These are phyloP conservation scores for Galeopsomyia nigrocyanea DNA, from an alignment of 2,888 invertebrate genomes.

Conservation along the genomic window DNA sequence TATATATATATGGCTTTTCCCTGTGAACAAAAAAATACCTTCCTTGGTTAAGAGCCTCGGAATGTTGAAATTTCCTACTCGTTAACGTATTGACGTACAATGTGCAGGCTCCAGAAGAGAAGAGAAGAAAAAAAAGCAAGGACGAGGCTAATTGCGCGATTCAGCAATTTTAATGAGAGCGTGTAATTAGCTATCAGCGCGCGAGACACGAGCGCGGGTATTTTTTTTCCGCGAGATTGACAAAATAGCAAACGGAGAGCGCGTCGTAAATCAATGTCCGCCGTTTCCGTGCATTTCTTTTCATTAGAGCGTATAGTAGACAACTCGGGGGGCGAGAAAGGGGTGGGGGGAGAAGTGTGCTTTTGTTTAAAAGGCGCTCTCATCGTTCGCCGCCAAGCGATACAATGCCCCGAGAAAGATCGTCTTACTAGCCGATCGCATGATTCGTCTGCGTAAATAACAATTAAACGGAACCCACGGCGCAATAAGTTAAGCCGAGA, in stretches of 20 bases:
- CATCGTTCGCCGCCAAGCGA: not conserved
- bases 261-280: slow-evolving; percentile 38
- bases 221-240: not conserved
- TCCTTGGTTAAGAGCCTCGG: too few species aligned
- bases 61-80: too few species aligned
- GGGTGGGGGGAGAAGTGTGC: too few species aligned
- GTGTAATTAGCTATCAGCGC: not conserved
- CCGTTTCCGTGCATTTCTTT: slow-evolving; percentile 49
- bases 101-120: too few species aligned
- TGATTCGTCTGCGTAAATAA: slow-evolving; percentile 62
- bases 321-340: not conserved
- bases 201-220: not conserved
- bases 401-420: too few species aligned
- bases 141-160: slow-evolving; percentile 14
- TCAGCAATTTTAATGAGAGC: slow-evolving; percentile 18
- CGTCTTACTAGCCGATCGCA: slow-evolving; percentile 52
- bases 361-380: not conserved
- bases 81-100: too few species aligned
- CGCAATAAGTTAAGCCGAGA: slow-evolving; percentile 52
- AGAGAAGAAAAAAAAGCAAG: too few species aligned
- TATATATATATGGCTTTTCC: too few species aligned
- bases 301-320: slow-evolving; percentile 15
- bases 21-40: too few species aligned
- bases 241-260: not conserved
- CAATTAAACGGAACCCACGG: slow-evolving; percentile 59